These are phyloP conservation scores for Notoglanidium macrostoma DNA, from an alignment of 2,797 vertebrate genomes.

Conservation along the genomic window DNA sequence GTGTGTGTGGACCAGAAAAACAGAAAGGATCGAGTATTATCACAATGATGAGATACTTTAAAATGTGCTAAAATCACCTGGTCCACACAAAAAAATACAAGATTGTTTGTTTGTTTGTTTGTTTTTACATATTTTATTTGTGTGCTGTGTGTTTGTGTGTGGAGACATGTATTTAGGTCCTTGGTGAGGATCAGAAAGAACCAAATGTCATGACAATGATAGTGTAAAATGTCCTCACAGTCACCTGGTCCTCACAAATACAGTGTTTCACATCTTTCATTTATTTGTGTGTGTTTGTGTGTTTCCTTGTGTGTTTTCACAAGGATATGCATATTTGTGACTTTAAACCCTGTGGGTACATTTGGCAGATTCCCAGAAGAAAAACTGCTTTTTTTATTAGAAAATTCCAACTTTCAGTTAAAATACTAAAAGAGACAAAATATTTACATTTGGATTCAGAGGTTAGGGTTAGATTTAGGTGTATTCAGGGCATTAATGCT, in stretches of 20 bases:
- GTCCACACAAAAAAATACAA: too few relatives aligned
- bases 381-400: background rate
- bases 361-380: background rate
- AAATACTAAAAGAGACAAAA: background rate
- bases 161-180: background rate
- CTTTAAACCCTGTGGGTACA: background rate
- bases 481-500: background rate
- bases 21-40: background rate
- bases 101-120: too few relatives aligned
- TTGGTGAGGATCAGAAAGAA: background rate
- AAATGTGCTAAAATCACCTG: too few relatives aligned
- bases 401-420: background rate
- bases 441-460: background rate
- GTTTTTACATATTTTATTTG: background rate
- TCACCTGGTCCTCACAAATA: background rate
- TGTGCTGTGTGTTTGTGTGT: background rate
- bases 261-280: background rate
- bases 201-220: background rate
- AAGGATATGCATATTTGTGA: background rate
- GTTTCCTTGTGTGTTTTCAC: conserved; percentile 55
- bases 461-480: background rate
- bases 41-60: too few relatives aligned
- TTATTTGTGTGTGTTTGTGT: background rate
- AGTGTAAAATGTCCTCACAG: background rate
- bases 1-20: background rate